Evolutionary conservation across 1,140 invertebrate species (phyloP), one percentile per base, ranked within the genome.

Genomic region (Sarcophaga bullata): DNA sequence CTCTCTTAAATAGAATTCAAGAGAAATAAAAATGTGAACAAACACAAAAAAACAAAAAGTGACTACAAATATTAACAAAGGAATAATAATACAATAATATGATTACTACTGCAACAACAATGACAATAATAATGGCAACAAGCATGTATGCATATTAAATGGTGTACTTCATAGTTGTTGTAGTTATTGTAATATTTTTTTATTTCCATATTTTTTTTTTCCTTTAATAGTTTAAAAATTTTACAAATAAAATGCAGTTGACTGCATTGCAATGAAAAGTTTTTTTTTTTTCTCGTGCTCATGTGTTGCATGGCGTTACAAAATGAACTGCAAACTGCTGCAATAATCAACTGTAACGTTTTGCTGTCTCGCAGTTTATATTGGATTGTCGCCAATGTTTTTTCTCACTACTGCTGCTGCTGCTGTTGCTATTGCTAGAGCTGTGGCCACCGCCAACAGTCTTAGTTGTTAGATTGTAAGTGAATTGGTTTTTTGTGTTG

Each of bases 341-440:
- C 50, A 10, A 9, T 13, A 13, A 52, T 52, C 50, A 52, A 13
- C 50, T 52, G 50, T 13, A 52, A 52, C 50, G 50, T 52, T 13
- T 37, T 52, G 50, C 50, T 52, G 8, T 52, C 13, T 52, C 8
- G 50, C 6, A 52, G 54, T 78, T 46, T 19, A 52, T 78, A 48
- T 78, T 50, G 17, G 52, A 50, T 49, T 78, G 75, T 78, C 75
- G 75, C 75, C 62, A 68, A 68, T 68, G 54, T 15, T n/a, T 58
- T 58, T 58, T 58, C n/a, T 58, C n/a, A 13, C 7, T 58, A 7
- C 15, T 10, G 25, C 25, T 37, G 25, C 25, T 37, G 25, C 25
- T 37, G 25, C 15, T 10, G 25, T 4, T 37, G 25, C 25, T 37
- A 4, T 4, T 37, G 25, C 25, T 37, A 37, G 25, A 37, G 25